These are phyloP conservation scores for Acrossocheilus wenchowensis DNA, from an alignment of 2,797 vertebrate genomes.

Conservation along the genomic window DNA sequence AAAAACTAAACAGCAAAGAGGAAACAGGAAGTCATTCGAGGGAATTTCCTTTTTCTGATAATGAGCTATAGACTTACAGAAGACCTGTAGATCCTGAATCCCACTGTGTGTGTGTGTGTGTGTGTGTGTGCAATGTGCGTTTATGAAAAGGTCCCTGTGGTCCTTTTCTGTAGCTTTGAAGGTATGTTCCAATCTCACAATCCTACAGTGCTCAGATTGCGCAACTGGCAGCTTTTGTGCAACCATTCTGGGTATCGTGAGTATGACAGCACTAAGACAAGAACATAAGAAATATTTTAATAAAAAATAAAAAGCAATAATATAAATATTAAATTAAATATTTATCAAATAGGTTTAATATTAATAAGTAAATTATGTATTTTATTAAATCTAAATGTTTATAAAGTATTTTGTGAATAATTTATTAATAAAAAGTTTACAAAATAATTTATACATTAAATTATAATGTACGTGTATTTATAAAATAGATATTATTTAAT, in stretches of 20 bases:
- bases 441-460: background rate
- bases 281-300: background rate
- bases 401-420: background rate
- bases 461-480: background rate
- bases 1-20: conserved; percentile 44
- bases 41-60: conserved; percentile 45
- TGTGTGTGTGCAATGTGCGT: conserved; percentile 3
- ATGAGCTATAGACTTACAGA: conserved; percentile 40
- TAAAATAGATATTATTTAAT: background rate
- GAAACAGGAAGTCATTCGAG: conserved; percentile 56
- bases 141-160: conserved; percentile 1
- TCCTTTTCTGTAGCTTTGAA: conserved; percentile 10
- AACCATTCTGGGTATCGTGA: background rate
- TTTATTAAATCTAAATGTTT: background rate
- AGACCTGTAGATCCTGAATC: conserved; percentile 24
- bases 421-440: background rate
- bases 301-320: background rate
- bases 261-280: background rate
- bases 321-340: background rate
- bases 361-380: background rate
- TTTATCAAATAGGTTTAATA: background rate
- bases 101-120: conserved; percentile 17
- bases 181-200: background rate
- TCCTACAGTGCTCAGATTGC: background rate
- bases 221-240: background rate